These are phyloP conservation scores for Oreocharis arfaki DNA, from an alignment of 2,113 vertebrate species.

Conservation along the genomic window DNA sequence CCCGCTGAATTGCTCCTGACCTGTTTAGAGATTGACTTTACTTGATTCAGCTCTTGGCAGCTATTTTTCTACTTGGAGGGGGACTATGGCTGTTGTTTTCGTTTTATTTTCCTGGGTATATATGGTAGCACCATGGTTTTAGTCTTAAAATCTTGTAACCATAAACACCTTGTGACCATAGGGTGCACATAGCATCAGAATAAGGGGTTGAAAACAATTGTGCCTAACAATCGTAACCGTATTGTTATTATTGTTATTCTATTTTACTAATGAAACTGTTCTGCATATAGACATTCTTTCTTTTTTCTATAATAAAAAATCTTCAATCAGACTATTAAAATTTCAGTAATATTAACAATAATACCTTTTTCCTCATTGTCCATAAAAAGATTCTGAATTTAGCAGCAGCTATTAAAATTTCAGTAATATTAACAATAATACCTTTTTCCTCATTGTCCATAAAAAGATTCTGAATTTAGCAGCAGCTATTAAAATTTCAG, in stretches of 20 bases:
- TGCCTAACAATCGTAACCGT: fast-evolving
- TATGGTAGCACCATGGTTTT: background rate
- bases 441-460: background rate
- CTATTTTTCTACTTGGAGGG: background rate
- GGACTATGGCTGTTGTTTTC: background rate
- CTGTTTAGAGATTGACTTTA: background rate
- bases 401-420: background rate
- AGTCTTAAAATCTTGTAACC: background rate
- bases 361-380: background rate
- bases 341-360: background rate
- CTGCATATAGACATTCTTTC: background rate
- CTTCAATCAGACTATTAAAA: background rate
- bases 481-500: background rate
- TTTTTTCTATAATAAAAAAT: background rate
- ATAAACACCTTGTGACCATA: background rate
- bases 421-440: background rate
- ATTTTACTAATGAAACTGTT: background rate
- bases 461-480: background rate
- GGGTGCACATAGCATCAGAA: background rate
- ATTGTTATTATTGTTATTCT: background rate
- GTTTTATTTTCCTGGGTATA: background rate
- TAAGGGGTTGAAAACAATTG: background rate
- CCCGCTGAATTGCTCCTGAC: background rate
- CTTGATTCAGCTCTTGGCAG: background rate
- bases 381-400: background rate